These are phyloP conservation scores for Leptogaster cylindrica DNA, from an alignment of 2,888 invertebrate species.

Conservation along the genomic window DNA sequence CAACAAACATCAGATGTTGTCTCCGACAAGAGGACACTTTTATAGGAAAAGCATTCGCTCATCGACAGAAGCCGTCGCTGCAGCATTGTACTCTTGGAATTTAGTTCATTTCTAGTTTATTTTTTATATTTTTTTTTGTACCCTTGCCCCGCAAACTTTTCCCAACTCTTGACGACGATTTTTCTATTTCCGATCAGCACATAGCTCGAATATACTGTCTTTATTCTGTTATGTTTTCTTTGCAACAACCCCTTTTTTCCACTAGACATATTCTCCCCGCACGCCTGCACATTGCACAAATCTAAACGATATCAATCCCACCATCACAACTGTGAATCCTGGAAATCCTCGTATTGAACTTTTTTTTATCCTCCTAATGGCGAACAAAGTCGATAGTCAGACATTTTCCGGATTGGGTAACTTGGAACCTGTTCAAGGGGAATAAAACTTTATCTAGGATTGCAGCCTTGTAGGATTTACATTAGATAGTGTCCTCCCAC, in stretches of 20 bases:
- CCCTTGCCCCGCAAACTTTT: background rate
- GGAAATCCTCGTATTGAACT: background rate
- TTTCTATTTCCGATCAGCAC: constrained; percentile 32
- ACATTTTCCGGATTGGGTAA: constrained; percentile 8
- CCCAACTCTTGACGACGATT: constrained; percentile 12
- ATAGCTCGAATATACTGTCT: too few relatives aligned
- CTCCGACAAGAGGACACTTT: constrained; percentile 27
- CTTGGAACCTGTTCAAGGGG: constrained; percentile 8
- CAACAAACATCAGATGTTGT: constrained; percentile 24
- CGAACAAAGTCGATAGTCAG: constrained; percentile 26
- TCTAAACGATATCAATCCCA: too few relatives aligned
- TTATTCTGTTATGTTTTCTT: too few relatives aligned
- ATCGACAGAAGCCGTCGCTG: background rate
- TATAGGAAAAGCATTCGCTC: constrained; percentile 9
- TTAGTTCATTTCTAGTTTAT: background rate
- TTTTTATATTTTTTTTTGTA: too few relatives aligned
- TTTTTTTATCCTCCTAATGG: constrained; percentile 9
- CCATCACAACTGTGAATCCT: too few relatives aligned
- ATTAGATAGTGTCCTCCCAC: background rate
- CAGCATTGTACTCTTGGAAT: background rate
- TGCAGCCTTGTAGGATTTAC: background rate
- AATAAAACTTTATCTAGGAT: constrained; percentile 9
- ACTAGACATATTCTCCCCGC: too few relatives aligned
- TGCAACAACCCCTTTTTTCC: too few relatives aligned
- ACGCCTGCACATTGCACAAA: too few relatives aligned